Percentiles rank a stretch among this genome's conserved stretches.
These are phyloP conservation scores for Myotis myotis DNA, from an alignment of 2,797 vertebrate species.

Conservation along the genomic window DNA sequence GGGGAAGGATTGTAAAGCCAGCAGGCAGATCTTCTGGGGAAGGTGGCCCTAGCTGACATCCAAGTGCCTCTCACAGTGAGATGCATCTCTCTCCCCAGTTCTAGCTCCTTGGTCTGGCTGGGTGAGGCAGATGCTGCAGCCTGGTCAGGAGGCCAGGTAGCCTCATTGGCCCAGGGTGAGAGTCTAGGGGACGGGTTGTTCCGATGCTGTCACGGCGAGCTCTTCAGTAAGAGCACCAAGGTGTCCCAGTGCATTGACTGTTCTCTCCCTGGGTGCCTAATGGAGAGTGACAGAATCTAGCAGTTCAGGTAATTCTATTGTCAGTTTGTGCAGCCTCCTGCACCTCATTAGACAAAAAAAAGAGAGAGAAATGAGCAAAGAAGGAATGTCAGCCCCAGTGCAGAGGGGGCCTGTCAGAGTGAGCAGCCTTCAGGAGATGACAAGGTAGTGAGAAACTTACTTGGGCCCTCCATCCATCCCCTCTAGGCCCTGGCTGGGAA, in stretches of 20 bases:
- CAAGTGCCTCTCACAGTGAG: background rate
- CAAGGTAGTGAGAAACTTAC: background rate
- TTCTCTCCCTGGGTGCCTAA: slow-evolving; percentile 64
- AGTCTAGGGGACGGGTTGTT: background rate
- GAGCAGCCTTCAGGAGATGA: slow-evolving; percentile 24
- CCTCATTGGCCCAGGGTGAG: background rate
- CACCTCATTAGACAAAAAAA: slow-evolving; percentile 73
- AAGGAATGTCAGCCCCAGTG: background rate
- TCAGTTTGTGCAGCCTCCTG: slow-evolving; percentile 65
- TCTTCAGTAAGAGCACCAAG: slow-evolving; percentile 23
- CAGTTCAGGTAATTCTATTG: slow-evolving; percentile 68
- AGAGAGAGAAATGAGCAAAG: slow-evolving; percentile 53
- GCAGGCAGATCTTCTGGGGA: background rate
- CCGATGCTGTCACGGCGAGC: background rate
- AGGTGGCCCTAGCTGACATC: background rate
- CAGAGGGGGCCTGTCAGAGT: background rate
- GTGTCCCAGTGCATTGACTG: slow-evolving; percentile 21
- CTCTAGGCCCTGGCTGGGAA: background rate
- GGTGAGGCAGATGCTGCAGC: background rate
- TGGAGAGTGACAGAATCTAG: slow-evolving; percentile 71
- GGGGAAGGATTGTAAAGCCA: background rate
- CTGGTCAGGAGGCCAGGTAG: slow-evolving; percentile 14
- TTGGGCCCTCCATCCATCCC: background rate
- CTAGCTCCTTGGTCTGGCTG: background rate
- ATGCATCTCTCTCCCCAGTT: background rate